phyloP scores from a whole-genome alignment of 2,797 vertebrate genomes.

The Acomys russatus region DNA sequence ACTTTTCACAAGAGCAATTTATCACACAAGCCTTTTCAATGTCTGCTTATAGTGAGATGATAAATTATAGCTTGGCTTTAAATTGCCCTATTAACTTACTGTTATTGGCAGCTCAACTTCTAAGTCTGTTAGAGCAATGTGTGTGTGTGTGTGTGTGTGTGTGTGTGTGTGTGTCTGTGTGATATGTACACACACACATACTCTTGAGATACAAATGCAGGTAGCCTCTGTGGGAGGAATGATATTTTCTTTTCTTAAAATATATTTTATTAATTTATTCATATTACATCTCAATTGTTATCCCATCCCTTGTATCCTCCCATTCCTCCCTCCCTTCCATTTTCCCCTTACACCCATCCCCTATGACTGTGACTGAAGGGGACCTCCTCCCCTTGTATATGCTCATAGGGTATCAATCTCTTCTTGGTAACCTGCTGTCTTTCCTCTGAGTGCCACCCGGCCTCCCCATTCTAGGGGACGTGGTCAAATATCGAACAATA shows the following conservation, averaged over 20 bases:
- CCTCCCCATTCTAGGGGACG: too few relatives aligned
- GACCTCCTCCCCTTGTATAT: too few relatives aligned
- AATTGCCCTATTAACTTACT: conserved; percentile 55
- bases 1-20: conserved; percentile 72
- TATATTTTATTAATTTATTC: too few relatives aligned
- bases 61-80: conserved; percentile 71
- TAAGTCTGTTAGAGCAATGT: conserved; percentile 67
- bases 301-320: too few relatives aligned
- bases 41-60: conserved; percentile 74
- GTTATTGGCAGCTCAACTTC: conserved; percentile 61
- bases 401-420: too few relatives aligned
- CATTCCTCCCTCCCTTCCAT: too few relatives aligned
- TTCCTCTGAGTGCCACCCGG: too few relatives aligned
- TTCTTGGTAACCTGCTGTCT: too few relatives aligned
- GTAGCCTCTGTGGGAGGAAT: background rate
- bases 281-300: too few relatives aligned
- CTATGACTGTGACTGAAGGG: too few relatives aligned
- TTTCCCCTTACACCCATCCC: too few relatives aligned
- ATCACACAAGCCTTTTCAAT: conserved; percentile 47
- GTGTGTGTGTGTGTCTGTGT: background rate
- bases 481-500: background rate
- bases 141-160: background rate
- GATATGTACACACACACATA: background rate
- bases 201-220: conserved; percentile 58
- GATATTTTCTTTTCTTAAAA: conserved; percentile 25